phyloP scores from a whole-genome alignment of 2,113 vertebrate species.

The Smithornis capensis region DNA sequence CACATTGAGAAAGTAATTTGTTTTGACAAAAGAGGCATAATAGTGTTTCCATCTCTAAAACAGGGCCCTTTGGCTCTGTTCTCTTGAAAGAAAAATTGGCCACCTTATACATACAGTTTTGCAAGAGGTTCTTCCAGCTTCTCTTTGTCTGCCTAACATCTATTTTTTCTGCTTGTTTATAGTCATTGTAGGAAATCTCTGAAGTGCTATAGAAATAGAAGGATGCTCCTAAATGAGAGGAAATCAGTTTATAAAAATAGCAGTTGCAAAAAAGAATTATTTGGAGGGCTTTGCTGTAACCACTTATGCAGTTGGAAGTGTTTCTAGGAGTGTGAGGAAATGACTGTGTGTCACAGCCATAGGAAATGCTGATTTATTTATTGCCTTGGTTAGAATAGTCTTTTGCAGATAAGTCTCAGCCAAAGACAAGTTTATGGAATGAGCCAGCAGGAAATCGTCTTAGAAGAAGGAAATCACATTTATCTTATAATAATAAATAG shows the following conservation, averaged over 20 bases:
- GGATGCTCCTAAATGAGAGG: background rate
- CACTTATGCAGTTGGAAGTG: background rate
- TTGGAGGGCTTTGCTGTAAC: background rate
- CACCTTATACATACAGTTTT: background rate
- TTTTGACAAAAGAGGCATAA: background rate
- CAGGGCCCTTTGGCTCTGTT: background rate
- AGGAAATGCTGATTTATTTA: slow-evolving; percentile 56
- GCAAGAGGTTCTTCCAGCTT: background rate
- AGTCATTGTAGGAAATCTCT: background rate
- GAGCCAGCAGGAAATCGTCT: background rate
- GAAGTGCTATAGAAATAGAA: slow-evolving; percentile 35
- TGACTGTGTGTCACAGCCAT: background rate
- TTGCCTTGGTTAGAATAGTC: background rate
- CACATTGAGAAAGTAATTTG: background rate
- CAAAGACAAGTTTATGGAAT: slow-evolving; percentile 2
- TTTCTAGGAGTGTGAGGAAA: slow-evolving; percentile 39
- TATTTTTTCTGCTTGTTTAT: slow-evolving; percentile 27
- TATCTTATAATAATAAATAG: background rate
- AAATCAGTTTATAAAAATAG: slow-evolving; percentile 33
- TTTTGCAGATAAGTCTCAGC: slow-evolving; percentile 6
- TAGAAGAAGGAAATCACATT: background rate
- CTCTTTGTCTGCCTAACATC: background rate
- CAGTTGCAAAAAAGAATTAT: background rate
- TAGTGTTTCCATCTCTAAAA: background rate
- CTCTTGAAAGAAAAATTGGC: background rate